Base-by-base conservation (phyloP, 2,888 invertebrate genomes). In the Eucriotettix oculatus region DNA sequence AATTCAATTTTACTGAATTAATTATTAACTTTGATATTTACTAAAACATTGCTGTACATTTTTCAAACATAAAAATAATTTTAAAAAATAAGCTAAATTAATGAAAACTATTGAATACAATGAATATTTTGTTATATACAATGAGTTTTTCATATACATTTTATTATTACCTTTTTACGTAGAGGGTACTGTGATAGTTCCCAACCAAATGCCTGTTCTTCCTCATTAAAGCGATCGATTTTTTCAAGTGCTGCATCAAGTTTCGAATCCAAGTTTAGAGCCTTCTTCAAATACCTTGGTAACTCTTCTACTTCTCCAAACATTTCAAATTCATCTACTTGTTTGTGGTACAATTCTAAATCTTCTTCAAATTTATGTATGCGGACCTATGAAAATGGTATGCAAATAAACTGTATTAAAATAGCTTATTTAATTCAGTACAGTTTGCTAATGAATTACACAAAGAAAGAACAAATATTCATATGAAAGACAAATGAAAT, bases 211-310 rank as follows among this genome's bases (percentile, higher is more conserved):
- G 93, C 81, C 42, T 80, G 76, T 71, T 97, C 97, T 71, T 97
- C 96, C 70, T 86, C 86, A 71, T 97, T 97, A 68, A 97, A 93
- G 62, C 83, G 81, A 68, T 93, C 90, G 64, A 95, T 91, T 62
- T 80, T 84, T 55, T 82, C 79, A 73, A 91, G 82, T 7, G 93
- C 95, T 7, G 76, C 72, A 55, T 84, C 74, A 62, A 93, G 76
- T 70, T 85, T 80, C 70, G 71, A 79, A 71, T 94, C 90, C 44
- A 97, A 75, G 55, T 82, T 78, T n/a, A 80, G 81, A 0, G 94
- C 89, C 65, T 90, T 86, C 57, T 84, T 82, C 57, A 89, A 83
- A 70, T 97, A 96, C 69, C 86, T 86, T 12, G 84, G 78, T 60
- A 97, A 78, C 61, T 91, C 86, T 5, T 85, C 82, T 58, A 94